A percentile compares a stretch with the other conserved stretches of the same genome.
Evolutionary conservation across 2,113 vertebrate species (phyloP).

Genomic region (Menura novaehollandiae): DNA sequence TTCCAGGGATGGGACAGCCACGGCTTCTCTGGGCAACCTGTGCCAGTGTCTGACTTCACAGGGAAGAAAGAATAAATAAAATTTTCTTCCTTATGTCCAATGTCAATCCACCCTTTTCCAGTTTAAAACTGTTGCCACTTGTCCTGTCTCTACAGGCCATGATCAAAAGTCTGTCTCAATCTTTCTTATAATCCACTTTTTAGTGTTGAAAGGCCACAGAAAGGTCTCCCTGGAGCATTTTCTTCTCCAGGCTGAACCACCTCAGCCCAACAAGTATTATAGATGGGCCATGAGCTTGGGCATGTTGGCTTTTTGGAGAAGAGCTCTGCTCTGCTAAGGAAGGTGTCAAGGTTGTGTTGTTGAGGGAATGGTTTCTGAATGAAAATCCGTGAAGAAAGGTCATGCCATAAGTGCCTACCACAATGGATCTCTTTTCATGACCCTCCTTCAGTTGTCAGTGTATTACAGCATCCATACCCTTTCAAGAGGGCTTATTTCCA

Average conservation of each 20-base stretch:
- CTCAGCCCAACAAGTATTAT: background rate
- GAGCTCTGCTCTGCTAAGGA: background rate
- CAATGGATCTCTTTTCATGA: background rate
- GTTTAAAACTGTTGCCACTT: background rate
- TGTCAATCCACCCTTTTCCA: background rate
- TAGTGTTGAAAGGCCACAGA: background rate
- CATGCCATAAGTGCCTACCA: rapidly evolving
- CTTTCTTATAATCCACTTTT: background rate
- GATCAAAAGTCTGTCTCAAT: background rate
- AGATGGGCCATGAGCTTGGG: rapidly evolving
- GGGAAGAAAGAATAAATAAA: background rate
- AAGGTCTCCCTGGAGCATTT: background rate
- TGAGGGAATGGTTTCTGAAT: background rate
- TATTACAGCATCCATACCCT: background rate
- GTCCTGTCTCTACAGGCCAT: background rate
- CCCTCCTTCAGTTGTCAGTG: background rate
- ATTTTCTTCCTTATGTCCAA: background rate
- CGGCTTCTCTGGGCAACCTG: background rate
- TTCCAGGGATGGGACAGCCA: background rate
- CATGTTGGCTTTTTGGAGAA: background rate
- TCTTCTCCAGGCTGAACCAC: background rate
- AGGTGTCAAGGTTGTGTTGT: background rate
- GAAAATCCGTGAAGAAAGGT: background rate
- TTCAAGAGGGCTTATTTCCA: background rate
- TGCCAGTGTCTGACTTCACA: background rate